Conservation (phyloP, 2,888 invertebrate genomes). For the Corbicula japonica region DNA sequence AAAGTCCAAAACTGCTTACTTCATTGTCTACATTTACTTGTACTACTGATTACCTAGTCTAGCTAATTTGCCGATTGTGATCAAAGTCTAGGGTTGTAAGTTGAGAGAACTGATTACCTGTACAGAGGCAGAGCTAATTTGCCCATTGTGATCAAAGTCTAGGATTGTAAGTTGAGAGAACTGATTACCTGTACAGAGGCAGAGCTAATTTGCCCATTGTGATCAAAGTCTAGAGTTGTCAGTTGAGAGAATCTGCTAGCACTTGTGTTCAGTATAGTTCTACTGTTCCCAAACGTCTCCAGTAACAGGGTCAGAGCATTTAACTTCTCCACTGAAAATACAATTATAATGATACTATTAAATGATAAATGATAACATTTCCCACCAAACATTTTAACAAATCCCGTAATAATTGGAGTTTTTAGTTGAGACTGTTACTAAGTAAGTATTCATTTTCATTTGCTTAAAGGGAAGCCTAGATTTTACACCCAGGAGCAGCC, state of each 20-base stretch:
- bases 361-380: too few species aligned
- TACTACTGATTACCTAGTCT: too few species aligned
- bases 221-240: conserved; percentile 97
- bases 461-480: too few species aligned
- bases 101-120: conserved; percentile 96
- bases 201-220: conserved; percentile 95
- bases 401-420: too few species aligned
- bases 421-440: too few species aligned
- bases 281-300: conserved; percentile 96
- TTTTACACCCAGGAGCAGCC: too few species aligned
- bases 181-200: conserved; percentile 96
- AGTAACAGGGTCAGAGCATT: conserved; percentile 93
- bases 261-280: conserved; percentile 94
- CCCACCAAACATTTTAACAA: neutral
- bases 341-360: neutral
- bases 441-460: too few species aligned
- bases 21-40: too few species aligned
- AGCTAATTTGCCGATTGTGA: conserved; percentile 95
- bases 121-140: conserved; percentile 95
- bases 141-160: conserved; percentile 97
- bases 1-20: too few species aligned
- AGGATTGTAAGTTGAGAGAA: conserved; percentile 96
- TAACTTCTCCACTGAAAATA: conserved; percentile 92
- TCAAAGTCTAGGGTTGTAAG: conserved; percentile 97
- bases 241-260: conserved; percentile 96